Evolutionary conservation across 1,140 invertebrate species (phyloP), one percentile per base, ranked within the genome.

Genomic region (Melitaea cinxia): DNA sequence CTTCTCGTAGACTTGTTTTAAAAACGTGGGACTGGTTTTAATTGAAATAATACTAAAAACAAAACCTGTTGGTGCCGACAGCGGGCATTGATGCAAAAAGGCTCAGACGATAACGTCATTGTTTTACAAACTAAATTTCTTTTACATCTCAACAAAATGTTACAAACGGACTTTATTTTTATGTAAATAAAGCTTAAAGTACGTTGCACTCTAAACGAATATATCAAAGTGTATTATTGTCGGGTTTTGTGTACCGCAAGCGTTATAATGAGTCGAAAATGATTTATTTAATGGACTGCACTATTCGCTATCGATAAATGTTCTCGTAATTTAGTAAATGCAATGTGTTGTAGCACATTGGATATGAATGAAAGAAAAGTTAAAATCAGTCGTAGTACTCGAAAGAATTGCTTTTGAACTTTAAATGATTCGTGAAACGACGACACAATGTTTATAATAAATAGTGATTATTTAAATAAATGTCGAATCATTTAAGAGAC

Each of bases 31-130:
- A 1, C 17, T 9, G 14, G 24, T 54, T 54, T 54, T 21, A 54
- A 54, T 54, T 54, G 14, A 54, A 54, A 54, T 35, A 14, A 35
- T 35, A 33, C 10, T 30, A 33, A 54, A 35, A 54, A 21, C 26
- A 54, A 54, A 33, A 54, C 33, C 33, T n/a, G 52, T 54, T 19
- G 14, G 28, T 35, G 19, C 52, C 26, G 12, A 14, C 19, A 19
- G 52, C 33, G 28, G 52, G 15, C 52, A 54, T 15, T 54, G 52
- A 54, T 35, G 52, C 23, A 30, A n/a, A 54, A 30, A 10, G 52
- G 52, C 52, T 35, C 52, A 54, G 52, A 30, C 35, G 52, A 54
- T 54, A 35, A 35, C 10, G 28, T 19, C 21, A 24, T 35, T 54
- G n/a, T n/a, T 6, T 12, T 54, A 30, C 5, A 54, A 21, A 54